Evolutionary conservation across 2,888 invertebrate species (phyloP), one percentile per base, ranked within the genome.

Genomic region (Agelastica alni): DNA sequence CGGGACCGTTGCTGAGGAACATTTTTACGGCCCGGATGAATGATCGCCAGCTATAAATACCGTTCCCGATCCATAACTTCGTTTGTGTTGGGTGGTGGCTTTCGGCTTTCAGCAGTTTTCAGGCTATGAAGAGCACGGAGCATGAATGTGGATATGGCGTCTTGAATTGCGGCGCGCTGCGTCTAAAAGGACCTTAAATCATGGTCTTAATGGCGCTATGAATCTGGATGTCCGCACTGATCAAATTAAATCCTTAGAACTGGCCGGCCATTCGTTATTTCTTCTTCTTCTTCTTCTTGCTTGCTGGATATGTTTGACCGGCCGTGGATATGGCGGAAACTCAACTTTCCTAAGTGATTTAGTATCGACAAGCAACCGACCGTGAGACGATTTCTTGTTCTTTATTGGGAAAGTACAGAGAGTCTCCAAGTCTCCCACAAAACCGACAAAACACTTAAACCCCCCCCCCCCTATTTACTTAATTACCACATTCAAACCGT

Each of bases 171-270:
- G 65, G 57, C 64, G 59, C 60, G 64, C 71, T 67, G 69, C 71
- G 69, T 72, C 74, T 74, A 75, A 75, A 76, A 75, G 76, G 72
- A 70, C 73, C 74, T 72, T 77, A 76, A 71, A 77, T 77, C 77
- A 77, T 76, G 71, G 71, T 66, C 69, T 75, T 77, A 78, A 78
- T 78, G 78, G 78, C 73, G 75, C 77, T 76, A 78, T 78, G 77
- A 77, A 78, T 78, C 77, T 76, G 74, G 75, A 76, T 75, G 77
- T 77, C 77, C 76, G 71, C 76, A 74, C 75, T 77, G 77, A 78
- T 78, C 77, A 77, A 78, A 78, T 77, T 77, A 77, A 77, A 78
- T 76, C 76, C 74, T 75, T 73, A 71, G 73, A 74, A 75, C 73
- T 74, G 67, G 66, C 65, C 65, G 68, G 71, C 70, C 67, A 70